These are phyloP conservation scores for Megalopta genalis DNA, from an alignment of 1,140 invertebrate species.

Conservation along the genomic window DNA sequence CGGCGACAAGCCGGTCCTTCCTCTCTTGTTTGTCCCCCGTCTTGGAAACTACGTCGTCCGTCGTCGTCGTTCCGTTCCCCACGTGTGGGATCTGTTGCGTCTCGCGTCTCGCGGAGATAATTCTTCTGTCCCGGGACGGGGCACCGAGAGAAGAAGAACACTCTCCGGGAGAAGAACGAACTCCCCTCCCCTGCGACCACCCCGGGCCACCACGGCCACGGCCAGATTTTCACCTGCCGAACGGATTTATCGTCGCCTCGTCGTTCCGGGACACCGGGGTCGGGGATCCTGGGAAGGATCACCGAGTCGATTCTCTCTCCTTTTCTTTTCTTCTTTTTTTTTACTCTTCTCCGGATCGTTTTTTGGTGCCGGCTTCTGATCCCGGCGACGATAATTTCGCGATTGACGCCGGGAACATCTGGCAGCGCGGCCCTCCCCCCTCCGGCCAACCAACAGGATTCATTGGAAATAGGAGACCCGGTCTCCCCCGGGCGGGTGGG, in stretches of 20 bases:
- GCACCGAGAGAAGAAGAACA: too few relatives aligned
- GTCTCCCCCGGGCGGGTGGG: too few relatives aligned
- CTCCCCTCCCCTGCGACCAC: slow-evolving; percentile 4
- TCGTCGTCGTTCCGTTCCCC: too few relatives aligned
- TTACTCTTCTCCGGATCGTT: background rate
- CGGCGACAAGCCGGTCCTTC: slow-evolving; percentile 31
- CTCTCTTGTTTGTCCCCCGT: background rate
- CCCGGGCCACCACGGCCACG: too few relatives aligned
- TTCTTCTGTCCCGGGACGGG: slow-evolving; percentile 47
- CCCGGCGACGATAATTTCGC: background rate
- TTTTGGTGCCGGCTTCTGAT: background rate
- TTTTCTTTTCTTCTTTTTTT: too few relatives aligned
- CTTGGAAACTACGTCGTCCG: slow-evolving; percentile 19
- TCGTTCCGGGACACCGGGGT: background rate
- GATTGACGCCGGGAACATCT: background rate
- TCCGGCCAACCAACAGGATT: too few relatives aligned
- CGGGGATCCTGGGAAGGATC: slow-evolving; percentile 32
- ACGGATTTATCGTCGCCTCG: slow-evolving; percentile 43
- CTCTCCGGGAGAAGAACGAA: too few relatives aligned
- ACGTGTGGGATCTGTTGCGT: slow-evolving; percentile 48
- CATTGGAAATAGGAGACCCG: background rate
- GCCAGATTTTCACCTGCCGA: slow-evolving; percentile 47
- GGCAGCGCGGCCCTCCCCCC: too few relatives aligned
- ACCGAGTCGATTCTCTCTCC: slow-evolving; percentile 5
- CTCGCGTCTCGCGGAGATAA: slow-evolving; percentile 71